phyloP scores from a whole-genome alignment of 2,888 invertebrate species.

The Exephanes ischioxanthus region DNA sequence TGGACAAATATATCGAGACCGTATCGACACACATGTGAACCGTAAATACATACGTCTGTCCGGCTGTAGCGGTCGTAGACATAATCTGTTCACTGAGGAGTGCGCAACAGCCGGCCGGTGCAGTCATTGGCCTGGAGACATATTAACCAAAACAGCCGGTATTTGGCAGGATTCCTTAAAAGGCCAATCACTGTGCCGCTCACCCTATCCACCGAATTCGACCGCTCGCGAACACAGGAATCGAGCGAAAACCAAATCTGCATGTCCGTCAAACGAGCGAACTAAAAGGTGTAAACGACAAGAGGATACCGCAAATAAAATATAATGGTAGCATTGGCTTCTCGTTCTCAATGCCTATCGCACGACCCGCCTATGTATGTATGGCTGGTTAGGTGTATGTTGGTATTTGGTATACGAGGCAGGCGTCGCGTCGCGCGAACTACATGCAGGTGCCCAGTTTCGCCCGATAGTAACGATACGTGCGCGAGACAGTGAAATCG shows the following conservation, averaged over 20 bases:
- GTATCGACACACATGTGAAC: background rate
- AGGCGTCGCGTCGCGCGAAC: slow-evolving; percentile 12
- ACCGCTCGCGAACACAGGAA: slow-evolving; percentile 1
- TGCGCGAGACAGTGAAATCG: slow-evolving; percentile 66
- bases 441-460: slow-evolving; percentile 10
- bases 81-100: background rate
- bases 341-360: slow-evolving; percentile 46
- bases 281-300: slow-evolving; percentile 57
- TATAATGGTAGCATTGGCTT: slow-evolving; percentile 59
- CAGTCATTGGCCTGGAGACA: slow-evolving; percentile 1
- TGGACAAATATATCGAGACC: slow-evolving; percentile 29
- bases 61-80: background rate
- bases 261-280: slow-evolving; percentile 32
- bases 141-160: background rate
- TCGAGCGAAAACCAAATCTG: slow-evolving; percentile 46
- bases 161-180: background rate
- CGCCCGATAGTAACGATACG: slow-evolving; percentile 43
- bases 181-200: background rate
- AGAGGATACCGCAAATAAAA: slow-evolving; percentile 50
- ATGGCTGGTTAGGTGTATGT: background rate
- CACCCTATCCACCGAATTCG: slow-evolving; percentile 40
- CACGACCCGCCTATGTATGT: background rate
- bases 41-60: slow-evolving; percentile 4
- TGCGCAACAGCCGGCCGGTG: background rate
- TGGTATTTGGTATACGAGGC: slow-evolving; percentile 3